Evolutionary conservation across 2,888 invertebrate species (phyloP).

Genomic region (Galerucella calmariensis): DNA sequence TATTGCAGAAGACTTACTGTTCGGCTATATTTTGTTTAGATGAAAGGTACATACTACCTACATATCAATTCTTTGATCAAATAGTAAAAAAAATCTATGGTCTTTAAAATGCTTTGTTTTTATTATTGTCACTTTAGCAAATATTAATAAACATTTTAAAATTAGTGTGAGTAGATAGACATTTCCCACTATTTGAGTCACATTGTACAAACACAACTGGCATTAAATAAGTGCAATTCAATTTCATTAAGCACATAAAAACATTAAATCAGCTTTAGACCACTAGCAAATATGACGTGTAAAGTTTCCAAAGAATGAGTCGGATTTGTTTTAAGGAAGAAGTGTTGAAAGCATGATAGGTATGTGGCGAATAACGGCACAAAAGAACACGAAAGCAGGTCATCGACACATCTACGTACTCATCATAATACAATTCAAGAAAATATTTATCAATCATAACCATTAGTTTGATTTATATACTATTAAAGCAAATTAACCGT

Average conservation of each 20-base stretch:
- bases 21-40: too few relatives aligned
- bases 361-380: slow-evolving; percentile 51
- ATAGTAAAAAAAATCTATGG: too few relatives aligned
- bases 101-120: too few relatives aligned
- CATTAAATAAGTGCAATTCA: neutral
- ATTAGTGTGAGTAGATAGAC: neutral
- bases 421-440: slow-evolving; percentile 11
- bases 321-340: slow-evolving; percentile 22
- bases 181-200: neutral
- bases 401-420: slow-evolving; percentile 49
- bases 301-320: slow-evolving; percentile 28
- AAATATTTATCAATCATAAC: slow-evolving; percentile 3
- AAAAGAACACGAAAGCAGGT: slow-evolving; percentile 52
- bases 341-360: slow-evolving; percentile 13
- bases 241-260: neutral
- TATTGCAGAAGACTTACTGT: too few relatives aligned
- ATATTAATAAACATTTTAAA: neutral
- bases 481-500: slow-evolving; percentile 9
- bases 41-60: too few relatives aligned
- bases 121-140: neutral
- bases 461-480: slow-evolving; percentile 9
- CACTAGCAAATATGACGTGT: slow-evolving; percentile 14
- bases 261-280: neutral
- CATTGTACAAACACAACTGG: neutral
- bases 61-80: too few relatives aligned